Percentiles rank a stretch among this genome's conserved stretches.
Evolutionary conservation across 1,140 invertebrate genomes (phyloP).

Genomic region (Coptotermes formosanus): DNA sequence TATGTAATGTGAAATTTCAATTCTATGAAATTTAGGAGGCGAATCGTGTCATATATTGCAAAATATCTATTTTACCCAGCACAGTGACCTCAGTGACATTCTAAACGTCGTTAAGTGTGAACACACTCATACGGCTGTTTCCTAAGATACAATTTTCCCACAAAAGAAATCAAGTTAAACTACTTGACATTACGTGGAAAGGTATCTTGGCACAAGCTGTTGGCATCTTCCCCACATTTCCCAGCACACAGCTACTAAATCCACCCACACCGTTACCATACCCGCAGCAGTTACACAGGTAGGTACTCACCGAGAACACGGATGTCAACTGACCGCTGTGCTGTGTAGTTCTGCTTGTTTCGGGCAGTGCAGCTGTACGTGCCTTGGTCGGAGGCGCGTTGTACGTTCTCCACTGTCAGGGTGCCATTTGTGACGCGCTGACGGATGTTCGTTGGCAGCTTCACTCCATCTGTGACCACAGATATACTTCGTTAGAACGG

Average conservation of each 20-base stretch:
- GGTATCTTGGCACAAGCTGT: background rate
- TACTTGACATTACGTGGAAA: background rate
- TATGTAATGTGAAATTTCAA: too few relatives aligned
- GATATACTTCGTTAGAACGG: too few relatives aligned
- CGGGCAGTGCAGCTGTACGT: constrained; percentile 64
- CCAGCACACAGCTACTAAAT: background rate
- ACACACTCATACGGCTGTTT: too few relatives aligned
- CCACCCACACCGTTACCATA: background rate
- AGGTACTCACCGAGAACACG: constrained; percentile 56
- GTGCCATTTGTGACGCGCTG: constrained; percentile 67
- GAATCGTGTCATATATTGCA: too few relatives aligned
- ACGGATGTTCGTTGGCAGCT: constrained; percentile 66
- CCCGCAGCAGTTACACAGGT: background rate
- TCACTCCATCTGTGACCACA: constrained; percentile 52
- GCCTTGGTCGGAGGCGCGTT: constrained; percentile 63
- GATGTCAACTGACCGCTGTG: constrained; percentile 55
- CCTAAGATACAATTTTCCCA: too few relatives aligned
- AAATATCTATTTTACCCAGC: too few relatives aligned
- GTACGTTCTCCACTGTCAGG: constrained; percentile 62
- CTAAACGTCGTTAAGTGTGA: too few relatives aligned
- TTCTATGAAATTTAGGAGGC: too few relatives aligned
- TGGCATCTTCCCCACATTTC: background rate
- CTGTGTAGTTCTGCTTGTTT: constrained; percentile 60
- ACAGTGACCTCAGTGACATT: too few relatives aligned
- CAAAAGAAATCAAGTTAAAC: background rate